These are phyloP conservation scores for Acleris holmiana DNA, from an alignment of 2,888 invertebrate genomes.

Conservation along the genomic window DNA sequence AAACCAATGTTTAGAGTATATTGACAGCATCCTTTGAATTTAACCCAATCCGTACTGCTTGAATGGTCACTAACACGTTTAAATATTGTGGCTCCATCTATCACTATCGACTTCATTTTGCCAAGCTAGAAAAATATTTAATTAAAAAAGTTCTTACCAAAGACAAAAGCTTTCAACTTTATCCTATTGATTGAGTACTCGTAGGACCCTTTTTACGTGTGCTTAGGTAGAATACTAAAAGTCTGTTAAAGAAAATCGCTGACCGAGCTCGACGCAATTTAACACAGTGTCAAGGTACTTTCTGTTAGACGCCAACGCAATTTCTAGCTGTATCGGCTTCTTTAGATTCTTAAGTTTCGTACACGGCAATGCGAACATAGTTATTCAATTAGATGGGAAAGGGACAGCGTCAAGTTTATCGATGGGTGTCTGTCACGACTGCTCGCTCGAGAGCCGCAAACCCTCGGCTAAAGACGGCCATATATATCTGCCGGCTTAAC, in stretches of 20 bases:
- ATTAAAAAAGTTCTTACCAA: conserved; percentile 4
- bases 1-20: too few relatives aligned
- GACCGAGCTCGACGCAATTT: conserved; percentile 1
- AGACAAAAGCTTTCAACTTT: neutral
- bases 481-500: conserved; percentile 35
- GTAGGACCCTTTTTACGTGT: neutral
- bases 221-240: neutral
- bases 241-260: neutral
- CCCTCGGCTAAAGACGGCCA: conserved; percentile 34
- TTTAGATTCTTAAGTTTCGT: conserved; percentile 23
- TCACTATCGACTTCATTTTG: too few relatives aligned
- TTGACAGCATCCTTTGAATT: too few relatives aligned
- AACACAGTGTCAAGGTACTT: neutral
- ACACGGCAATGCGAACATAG: conserved; percentile 32
- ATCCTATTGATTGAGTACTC: neutral
- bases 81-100: too few relatives aligned
- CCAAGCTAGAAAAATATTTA: conserved; percentile 4
- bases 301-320: conserved; percentile 9
- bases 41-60: too few relatives aligned
- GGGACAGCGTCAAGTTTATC: conserved; percentile 31
- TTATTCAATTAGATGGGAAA: conserved; percentile 37
- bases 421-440: conserved; percentile 31
- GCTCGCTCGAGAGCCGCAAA: conserved; percentile 25
- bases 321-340: conserved; percentile 8
- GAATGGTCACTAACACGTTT: too few relatives aligned